Percentiles rank a stretch among this genome's conserved stretches.
Conservation (phyloP, 30 jellyfish, hydroid and myxozoan genomes). For the Rhopilema esculentum region DNA sequence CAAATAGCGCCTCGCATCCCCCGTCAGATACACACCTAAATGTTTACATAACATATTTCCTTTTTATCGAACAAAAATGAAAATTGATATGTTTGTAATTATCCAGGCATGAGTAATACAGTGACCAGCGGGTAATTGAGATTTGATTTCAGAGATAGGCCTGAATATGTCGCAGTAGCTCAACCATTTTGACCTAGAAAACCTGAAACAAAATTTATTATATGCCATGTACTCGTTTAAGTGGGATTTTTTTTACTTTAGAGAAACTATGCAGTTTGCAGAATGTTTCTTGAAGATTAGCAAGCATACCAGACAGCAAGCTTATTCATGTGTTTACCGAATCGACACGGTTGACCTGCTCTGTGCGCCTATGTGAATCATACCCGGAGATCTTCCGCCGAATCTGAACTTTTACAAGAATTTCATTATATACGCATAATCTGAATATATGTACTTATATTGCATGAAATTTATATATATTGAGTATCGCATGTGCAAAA, state of each 20-base stretch:
- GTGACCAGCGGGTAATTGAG: not conserved
- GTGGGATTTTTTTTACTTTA: not conserved
- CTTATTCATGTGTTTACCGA: conserved; percentile 52
- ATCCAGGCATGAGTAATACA: not conserved
- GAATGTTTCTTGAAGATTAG: not conserved
- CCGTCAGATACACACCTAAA: too few species aligned
- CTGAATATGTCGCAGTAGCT: not conserved
- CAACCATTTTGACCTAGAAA: too few species aligned
- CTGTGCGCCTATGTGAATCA: conserved; percentile 68
- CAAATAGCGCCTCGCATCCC: too few species aligned
- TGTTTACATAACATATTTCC: not conserved
- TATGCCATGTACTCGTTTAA: not conserved
- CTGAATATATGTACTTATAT: not conserved
- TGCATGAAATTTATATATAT: not conserved
- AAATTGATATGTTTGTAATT: not conserved
- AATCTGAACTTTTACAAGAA: not conserved
- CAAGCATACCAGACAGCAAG: conserved; percentile 33
- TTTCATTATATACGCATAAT: not conserved
- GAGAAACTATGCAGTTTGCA: not conserved
- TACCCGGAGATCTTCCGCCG: conserved; percentile 40
- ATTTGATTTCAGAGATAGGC: not conserved
- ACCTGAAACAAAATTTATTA: too few species aligned
- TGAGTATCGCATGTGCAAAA: not conserved
- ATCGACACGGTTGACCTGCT: conserved; percentile 78
- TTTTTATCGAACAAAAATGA: not conserved